These are phyloP conservation scores for Drosophila parthenogenetica DNA, from an alignment of 2,888 invertebrate genomes.

Conservation along the genomic window DNA sequence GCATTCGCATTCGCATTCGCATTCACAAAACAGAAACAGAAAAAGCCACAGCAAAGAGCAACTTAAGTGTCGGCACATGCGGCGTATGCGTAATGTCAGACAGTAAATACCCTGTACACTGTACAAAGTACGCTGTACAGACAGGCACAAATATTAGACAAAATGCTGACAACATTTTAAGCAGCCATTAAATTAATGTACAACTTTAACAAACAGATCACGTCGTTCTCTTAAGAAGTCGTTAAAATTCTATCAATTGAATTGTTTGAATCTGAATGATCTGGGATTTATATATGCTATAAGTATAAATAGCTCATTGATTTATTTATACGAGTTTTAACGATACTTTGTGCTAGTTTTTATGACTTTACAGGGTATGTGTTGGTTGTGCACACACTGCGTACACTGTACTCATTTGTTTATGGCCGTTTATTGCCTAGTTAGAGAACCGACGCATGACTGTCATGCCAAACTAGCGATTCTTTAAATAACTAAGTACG, in stretches of 20 bases:
- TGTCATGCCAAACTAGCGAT: conserved; percentile 57
- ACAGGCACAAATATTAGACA: not conserved
- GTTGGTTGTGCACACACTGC: not conserved
- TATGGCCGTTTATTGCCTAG: conserved; percentile 39
- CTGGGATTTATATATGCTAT: too few relatives aligned
- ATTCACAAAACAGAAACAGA: conserved; percentile 39
- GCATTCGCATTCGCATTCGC: conserved; percentile 37
- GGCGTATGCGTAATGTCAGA: conserved; percentile 66
- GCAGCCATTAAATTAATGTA: conserved; percentile 4
- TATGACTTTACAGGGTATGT: conserved; percentile 27
- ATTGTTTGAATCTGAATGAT: conserved; percentile 3
- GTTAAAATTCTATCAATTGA: not conserved
- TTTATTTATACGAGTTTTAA: not conserved
- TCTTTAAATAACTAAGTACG: conserved; percentile 46
- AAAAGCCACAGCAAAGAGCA: not conserved
- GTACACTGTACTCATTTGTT: conserved; percentile 13
- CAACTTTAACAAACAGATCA: conserved; percentile 35
- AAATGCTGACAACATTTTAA: not conserved
- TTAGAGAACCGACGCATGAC: conserved; percentile 61
- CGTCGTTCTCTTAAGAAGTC: conserved; percentile 15
- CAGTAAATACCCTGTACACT: conserved; percentile 38
- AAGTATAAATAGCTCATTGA: not conserved
- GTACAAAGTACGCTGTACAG: conserved; percentile 39
- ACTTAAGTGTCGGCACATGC: conserved; percentile 75
- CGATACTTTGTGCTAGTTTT: not conserved